Evolutionary conservation across 2,888 invertebrate genomes (phyloP), one percentile per base, ranked within the genome.

Genomic region (Acrocyrtus sp.): DNA sequence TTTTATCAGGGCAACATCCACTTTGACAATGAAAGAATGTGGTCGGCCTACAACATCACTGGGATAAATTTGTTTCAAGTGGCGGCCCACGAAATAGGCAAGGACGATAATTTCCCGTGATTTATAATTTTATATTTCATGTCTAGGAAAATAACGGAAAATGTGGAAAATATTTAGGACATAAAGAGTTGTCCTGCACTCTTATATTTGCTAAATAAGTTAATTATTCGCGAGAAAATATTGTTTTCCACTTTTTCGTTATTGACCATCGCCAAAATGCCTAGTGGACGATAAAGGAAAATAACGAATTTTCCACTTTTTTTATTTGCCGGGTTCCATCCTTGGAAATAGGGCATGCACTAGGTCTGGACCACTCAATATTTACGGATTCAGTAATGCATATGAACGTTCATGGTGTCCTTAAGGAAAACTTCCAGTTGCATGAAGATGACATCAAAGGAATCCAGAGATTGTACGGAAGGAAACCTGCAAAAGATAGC

Each of bases 321-420:
- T n/a, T n/a, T n/a, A n/a, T n/a, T n/a, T n/a, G n/a, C n/a, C n/a
- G n/a, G n/a, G n/a, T n/a, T n/a, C n/a, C n/a, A n/a, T n/a, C n/a
- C n/a, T n/a, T n/a, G n/a, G n/a, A n/a, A n/a, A n/a, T n/a, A n/a
- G 76, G 76, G 6, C 78, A 78, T 39, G 78, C 73, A 8, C 34
- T 78, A 10, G 78, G 78, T n/a, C 47, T 74, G 15, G 56, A 54
- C 2, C 78, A 78, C 27, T 62, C 63, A 17, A 24, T 54, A 4
- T 57, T 47, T 24, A 19, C 19, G 1, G 27, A 58, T 8, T 57
- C 78, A 12, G 66, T 78, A 0, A 78, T 78, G 78, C 50, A 72
- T 39, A 62, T 68, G 29, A 41, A 48, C n/a, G 41, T 68, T 0
- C 45, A 54, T 8, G 50, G 41, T 24, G 26, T 53, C 5, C 47